A percentile compares a stretch with the other conserved stretches of the same genome.
Conservation (phyloP, 2,888 invertebrate genomes). For the Zootermopsis nevadensis region DNA sequence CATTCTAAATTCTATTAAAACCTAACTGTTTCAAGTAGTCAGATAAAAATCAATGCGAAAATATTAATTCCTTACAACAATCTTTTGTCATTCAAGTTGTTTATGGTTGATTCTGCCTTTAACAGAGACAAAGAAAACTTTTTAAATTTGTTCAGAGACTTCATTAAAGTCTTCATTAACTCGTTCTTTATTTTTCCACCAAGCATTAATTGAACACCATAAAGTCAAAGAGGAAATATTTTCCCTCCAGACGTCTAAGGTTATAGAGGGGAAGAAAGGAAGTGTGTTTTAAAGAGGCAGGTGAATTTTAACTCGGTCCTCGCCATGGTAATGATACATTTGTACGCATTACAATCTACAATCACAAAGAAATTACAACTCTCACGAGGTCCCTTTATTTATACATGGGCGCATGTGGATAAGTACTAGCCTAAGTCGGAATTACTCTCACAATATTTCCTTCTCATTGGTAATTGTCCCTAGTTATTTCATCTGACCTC, state of each 20-base stretch:
- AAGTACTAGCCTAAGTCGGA: neutral
- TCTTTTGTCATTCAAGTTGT: no score
- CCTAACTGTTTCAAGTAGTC: no score
- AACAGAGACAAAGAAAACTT: no score
- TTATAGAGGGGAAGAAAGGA: neutral
- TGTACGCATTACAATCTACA: neutral
- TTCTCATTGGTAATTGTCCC: neutral
- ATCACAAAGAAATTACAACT: neutral
- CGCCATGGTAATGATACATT: neutral
- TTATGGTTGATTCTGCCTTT: no score
- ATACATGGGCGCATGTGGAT: neutral
- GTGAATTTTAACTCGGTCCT: constrained; percentile 11
- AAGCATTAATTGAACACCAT: neutral
- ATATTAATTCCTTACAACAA: no score
- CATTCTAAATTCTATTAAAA: no score
- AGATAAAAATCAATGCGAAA: no score
- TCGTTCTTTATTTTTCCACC: neutral
- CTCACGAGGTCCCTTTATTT: neutral
- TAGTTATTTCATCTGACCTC: neutral
- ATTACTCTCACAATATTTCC: neutral
- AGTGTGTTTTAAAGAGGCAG: neutral
- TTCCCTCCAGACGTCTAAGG: neutral
- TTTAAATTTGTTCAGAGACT: no score
- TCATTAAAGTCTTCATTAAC: neutral
- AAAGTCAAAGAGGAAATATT: neutral